Evolutionary conservation across 2,888 invertebrate genomes (phyloP).

Genomic region (Ganaspis brasiliensis): DNA sequence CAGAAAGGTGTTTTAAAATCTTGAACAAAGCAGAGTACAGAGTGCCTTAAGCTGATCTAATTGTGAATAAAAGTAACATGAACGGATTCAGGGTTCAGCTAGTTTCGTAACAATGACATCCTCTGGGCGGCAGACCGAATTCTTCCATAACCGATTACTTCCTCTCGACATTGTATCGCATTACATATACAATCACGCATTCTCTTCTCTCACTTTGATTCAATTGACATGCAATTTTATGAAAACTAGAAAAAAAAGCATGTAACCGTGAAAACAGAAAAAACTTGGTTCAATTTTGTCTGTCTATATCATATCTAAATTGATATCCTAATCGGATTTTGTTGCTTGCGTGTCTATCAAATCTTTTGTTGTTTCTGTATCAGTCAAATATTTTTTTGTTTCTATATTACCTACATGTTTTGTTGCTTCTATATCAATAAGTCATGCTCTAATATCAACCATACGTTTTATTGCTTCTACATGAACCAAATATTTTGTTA

Average conservation of each 20-base stretch:
- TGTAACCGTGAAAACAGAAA: neutral
- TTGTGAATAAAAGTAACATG: conserved; percentile 35
- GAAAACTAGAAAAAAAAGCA: neutral
- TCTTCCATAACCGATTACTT: conserved; percentile 61
- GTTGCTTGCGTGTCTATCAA: too few species aligned
- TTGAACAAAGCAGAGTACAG: neutral
- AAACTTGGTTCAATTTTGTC: too few species aligned
- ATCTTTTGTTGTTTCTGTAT: too few species aligned
- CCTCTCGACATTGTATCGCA: conserved; percentile 59
- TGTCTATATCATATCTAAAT: too few species aligned
- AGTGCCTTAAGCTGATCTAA: conserved; percentile 10
- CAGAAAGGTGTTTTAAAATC: neutral
- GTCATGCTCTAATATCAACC: too few species aligned
- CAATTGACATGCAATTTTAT: neutral
- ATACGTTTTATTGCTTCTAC: too few species aligned
- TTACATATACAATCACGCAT: conserved; percentile 19
- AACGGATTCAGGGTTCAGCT: conserved; percentile 42
- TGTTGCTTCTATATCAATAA: too few species aligned
- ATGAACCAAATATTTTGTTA: too few species aligned
- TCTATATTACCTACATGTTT: too few species aligned
- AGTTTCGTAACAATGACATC: conserved; percentile 42
- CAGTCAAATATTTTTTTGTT: too few species aligned
- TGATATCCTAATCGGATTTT: too few species aligned
- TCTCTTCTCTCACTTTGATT: neutral
- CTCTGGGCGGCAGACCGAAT: conserved; percentile 51